phyloP scores from a whole-genome alignment of 2,797 vertebrate species.

The Myoxocephalus aenaeus region DNA sequence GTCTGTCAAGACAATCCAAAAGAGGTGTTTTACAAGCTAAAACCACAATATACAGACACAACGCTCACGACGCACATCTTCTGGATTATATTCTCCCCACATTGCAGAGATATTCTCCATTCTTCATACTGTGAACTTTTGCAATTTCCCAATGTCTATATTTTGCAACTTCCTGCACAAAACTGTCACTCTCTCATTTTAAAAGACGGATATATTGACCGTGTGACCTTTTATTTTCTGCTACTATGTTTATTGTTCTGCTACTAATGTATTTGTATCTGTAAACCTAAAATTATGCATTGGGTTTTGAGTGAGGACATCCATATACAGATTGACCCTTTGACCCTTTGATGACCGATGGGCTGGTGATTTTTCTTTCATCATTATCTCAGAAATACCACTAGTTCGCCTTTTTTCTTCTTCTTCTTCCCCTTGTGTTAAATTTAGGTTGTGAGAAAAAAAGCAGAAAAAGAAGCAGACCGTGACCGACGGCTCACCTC shows the following conservation, averaged over 20 bases:
- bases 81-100: neutral
- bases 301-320: neutral
- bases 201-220: no score
- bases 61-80: neutral
- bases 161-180: neutral
- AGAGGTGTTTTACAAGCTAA: neutral
- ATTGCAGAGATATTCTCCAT: neutral
- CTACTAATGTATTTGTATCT: neutral
- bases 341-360: neutral
- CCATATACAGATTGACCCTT: neutral
- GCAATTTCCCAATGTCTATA: neutral
- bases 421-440: neutral
- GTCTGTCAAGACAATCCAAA: neutral
- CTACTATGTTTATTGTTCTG: neutral
- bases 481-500: constrained; percentile 82
- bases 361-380: neutral
- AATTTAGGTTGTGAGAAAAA: neutral
- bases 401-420: no score
- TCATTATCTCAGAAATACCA: neutral
- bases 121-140: neutral
- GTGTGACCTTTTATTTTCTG: neutral
- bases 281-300: neutral
- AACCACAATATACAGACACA: neutral
- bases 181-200: neutral
- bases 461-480: neutral